A percentile compares a stretch with the other conserved stretches of the same genome.
Evolutionary conservation across 2,113 vertebrate genomes (phyloP).

Genomic region (Proteles cristata): DNA sequence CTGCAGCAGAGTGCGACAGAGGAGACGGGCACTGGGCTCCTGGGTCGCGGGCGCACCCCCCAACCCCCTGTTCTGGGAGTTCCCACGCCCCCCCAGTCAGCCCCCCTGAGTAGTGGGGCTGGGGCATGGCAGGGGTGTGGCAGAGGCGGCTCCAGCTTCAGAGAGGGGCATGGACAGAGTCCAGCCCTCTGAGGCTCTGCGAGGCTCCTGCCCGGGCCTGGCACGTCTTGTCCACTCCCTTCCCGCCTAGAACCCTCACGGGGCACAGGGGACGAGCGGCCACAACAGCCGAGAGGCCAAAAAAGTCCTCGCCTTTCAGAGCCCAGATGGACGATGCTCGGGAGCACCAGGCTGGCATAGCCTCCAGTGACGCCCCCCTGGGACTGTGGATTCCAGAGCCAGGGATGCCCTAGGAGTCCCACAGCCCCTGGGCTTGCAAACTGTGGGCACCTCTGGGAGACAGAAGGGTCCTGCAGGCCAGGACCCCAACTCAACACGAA

Average conservation of each 20-base stretch:
- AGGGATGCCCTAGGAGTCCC: neutral
- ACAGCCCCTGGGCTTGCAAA: neutral
- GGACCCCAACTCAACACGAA: neutral
- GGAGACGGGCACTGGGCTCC: neutral
- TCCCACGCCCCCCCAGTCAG: neutral
- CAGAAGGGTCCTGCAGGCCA: too few species aligned
- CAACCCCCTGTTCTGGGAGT: too few species aligned
- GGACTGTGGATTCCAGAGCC: neutral
- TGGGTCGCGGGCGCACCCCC: accelerated
- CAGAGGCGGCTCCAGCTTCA: neutral
- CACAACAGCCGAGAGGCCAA: neutral
- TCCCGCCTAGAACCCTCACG: neutral
- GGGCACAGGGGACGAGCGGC: neutral
- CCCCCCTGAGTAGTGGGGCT: accelerated
- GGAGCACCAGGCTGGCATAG: neutral
- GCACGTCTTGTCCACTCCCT: neutral
- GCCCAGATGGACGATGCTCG: neutral
- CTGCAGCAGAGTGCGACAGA: neutral
- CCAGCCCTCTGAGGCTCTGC: neutral
- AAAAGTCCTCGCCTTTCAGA: neutral
- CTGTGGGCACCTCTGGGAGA: neutral
- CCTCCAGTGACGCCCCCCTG: neutral
- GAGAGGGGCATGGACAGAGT: neutral
- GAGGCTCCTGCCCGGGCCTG: neutral
- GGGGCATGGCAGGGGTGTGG: accelerated